phyloP scores from a whole-genome alignment of 2,113 vertebrate genomes.

The Campylorhamphus procurvoides region DNA sequence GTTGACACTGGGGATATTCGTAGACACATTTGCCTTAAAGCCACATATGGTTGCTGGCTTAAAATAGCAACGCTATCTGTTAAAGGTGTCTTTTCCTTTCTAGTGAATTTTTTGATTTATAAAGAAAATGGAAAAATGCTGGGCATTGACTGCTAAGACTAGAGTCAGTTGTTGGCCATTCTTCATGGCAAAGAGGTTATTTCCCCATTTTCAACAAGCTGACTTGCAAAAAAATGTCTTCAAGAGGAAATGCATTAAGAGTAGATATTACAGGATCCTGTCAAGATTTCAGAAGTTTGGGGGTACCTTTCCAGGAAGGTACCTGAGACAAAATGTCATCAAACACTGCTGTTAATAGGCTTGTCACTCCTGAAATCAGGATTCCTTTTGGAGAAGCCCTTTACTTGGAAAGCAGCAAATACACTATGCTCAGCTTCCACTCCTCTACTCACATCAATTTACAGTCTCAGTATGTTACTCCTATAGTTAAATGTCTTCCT shows the following conservation, averaged over 20 bases:
- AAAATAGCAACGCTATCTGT: background rate
- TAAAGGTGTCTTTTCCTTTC: background rate
- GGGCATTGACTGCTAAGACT: background rate
- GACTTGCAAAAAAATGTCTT: background rate
- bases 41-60: background rate
- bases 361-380: background rate
- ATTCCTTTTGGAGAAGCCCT: background rate
- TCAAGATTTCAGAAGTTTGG: background rate
- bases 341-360: background rate
- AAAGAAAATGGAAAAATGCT: background rate
- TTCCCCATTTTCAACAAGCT: background rate
- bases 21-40: background rate
- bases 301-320: background rate
- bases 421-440: background rate
- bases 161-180: background rate
- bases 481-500: background rate
- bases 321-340: background rate
- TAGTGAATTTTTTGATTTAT: background rate
- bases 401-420: background rate
- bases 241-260: background rate
- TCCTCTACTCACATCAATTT: background rate
- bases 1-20: background rate
- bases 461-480: background rate
- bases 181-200: background rate
- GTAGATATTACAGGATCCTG: background rate